Percentiles rank a stretch among this genome's conserved stretches.
These are phyloP conservation scores for Parotia lawesii DNA, from an alignment of 2,113 vertebrate genomes.

Conservation along the genomic window DNA sequence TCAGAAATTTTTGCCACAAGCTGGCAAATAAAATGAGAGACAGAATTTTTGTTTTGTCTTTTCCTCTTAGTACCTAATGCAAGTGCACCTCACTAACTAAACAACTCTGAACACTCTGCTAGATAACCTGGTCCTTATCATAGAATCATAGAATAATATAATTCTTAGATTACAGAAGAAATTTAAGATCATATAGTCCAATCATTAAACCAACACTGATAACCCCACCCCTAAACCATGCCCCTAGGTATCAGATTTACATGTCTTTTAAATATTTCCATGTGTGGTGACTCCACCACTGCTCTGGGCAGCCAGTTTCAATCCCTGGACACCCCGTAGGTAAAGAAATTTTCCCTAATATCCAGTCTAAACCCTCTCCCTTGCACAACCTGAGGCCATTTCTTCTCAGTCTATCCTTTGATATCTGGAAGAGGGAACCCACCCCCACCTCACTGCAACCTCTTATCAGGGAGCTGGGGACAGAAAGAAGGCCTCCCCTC, in stretches of 20 bases:
- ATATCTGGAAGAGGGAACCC: neutral
- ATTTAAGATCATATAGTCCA: neutral
- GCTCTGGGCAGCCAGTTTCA: neutral
- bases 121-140: rapidly evolving
- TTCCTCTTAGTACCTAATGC: neutral
- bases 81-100: neutral
- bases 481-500: rapidly evolving
- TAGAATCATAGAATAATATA: neutral
- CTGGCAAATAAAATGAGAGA: neutral
- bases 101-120: neutral
- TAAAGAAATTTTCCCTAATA: neutral
- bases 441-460: rapidly evolving
- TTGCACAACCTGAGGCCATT: rapidly evolving
- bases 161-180: neutral
- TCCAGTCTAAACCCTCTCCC: rapidly evolving
- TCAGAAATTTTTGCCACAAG: neutral
- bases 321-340: rapidly evolving
- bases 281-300: neutral
- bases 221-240: rapidly evolving
- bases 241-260: rapidly evolving
- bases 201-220: rapidly evolving
- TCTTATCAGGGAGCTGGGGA: neutral
- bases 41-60: neutral
- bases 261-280: rapidly evolving
- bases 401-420: neutral